phyloP scores from a whole-genome alignment of 2,888 invertebrate species.

The Mayetiola destructor region DNA sequence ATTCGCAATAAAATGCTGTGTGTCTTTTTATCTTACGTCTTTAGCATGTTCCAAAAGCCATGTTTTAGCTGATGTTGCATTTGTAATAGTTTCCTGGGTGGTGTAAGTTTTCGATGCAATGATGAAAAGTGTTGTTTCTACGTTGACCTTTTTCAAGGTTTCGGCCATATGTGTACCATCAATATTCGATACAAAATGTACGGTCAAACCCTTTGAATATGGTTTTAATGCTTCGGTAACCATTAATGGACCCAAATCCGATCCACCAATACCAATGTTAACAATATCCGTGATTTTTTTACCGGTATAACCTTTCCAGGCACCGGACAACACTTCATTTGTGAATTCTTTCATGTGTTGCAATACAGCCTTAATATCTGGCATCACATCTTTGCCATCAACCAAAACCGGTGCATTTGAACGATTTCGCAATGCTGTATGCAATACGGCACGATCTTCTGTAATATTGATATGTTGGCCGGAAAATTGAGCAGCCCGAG shows the following conservation, averaged over 20 bases:
- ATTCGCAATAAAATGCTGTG: background rate
- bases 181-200: slow-evolving; percentile 96
- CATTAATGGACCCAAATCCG: slow-evolving; percentile 97
- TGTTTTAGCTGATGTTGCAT: slow-evolving; percentile 91
- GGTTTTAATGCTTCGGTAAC: slow-evolving; percentile 95
- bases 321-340: slow-evolving; percentile 53
- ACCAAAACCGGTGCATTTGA: slow-evolving; percentile 51
- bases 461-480: slow-evolving; percentile 98
- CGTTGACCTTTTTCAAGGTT: slow-evolving; percentile 72
- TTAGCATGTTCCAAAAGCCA: slow-evolving; percentile 84
- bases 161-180: slow-evolving; percentile 97
- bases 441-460: slow-evolving; percentile 89
- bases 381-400: slow-evolving; percentile 80
- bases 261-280: slow-evolving; percentile 99
- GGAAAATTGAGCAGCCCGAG: slow-evolving; percentile 78
- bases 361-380: slow-evolving; percentile 80
- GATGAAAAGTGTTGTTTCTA: slow-evolving; percentile 92
- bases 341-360: slow-evolving; percentile 91
- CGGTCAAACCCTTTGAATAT: slow-evolving; percentile 68
- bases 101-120: slow-evolving; percentile 99
- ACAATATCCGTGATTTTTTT: slow-evolving; percentile 92
- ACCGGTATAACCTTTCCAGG: slow-evolving; percentile 73
- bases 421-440: slow-evolving; percentile 83
- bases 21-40: slow-evolving; percentile 54
- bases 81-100: slow-evolving; percentile 98